A percentile compares a stretch with the other conserved stretches of the same genome.
Conservation (phyloP, 92 coral and sea anemone species). For the Porites lobata region DNA sequence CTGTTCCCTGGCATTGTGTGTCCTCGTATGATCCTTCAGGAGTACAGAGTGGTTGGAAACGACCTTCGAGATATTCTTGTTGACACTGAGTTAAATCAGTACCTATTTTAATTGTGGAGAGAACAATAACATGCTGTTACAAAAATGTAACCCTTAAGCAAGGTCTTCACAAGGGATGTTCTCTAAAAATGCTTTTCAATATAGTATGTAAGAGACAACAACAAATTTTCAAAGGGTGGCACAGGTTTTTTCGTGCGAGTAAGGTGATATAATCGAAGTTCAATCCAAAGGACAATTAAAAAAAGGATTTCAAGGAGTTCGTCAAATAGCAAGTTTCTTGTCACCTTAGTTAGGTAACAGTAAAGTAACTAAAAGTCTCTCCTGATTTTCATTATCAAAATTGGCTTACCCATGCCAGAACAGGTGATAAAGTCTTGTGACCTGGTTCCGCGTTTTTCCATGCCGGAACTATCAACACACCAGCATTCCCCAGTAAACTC, state of each 20-base stretch:
- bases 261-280: no score
- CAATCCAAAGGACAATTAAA: no score
- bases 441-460: constrained; percentile 73
- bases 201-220: no score
- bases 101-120: not conserved
- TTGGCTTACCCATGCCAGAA: constrained; percentile 73
- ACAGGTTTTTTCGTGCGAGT: no score
- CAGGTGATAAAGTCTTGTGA: constrained; percentile 83
- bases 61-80: constrained; percentile 80
- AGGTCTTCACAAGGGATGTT: no score
- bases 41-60: constrained; percentile 87
- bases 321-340: no score
- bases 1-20: constrained; percentile 82
- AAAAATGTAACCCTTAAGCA: no score
- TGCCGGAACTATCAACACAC: constrained; percentile 84
- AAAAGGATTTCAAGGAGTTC: no score
- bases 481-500: constrained; percentile 81
- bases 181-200: no score
- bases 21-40: constrained; percentile 81
- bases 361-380: not conserved
- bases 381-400: not conserved
- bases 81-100: constrained; percentile 64
- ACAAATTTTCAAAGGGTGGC: no score
- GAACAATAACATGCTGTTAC: no score
- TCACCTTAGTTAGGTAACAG: no score